Conservation (phyloP, 2,888 invertebrate species). For the Ditylenchus weischeri region DNA sequence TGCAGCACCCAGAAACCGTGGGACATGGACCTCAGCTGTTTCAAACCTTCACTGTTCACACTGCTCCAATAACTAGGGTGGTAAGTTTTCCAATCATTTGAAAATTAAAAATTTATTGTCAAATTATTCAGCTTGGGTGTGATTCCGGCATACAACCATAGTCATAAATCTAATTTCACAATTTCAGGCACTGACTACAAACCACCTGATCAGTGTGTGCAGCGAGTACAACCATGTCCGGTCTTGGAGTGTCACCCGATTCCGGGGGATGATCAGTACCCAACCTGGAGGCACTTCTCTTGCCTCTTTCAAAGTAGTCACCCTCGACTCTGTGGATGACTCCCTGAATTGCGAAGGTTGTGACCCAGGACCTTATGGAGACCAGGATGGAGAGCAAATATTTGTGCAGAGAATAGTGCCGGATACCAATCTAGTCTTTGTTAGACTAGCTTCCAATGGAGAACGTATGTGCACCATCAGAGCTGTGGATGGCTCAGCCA, state of each 20-base stretch:
- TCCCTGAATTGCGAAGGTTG: conserved; percentile 26
- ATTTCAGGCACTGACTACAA: conserved; percentile 74
- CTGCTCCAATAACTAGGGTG: conserved; percentile 50
- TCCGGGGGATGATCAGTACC: conserved; percentile 96
- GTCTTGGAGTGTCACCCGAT: conserved; percentile 92
- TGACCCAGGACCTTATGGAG: conserved; percentile 77
- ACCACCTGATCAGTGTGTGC: conserved; percentile 85
- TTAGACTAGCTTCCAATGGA: conserved; percentile 81
- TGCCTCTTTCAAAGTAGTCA: conserved; percentile 92
- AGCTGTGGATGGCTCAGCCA: conserved; percentile 86
- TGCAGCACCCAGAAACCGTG: conserved; percentile 97
- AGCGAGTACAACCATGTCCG: conserved; percentile 96
- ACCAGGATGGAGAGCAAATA: conserved; percentile 94
- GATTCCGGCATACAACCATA: too few species aligned
- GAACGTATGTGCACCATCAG: conserved; percentile 82
- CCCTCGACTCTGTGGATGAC: conserved; percentile 68
- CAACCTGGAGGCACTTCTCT: conserved; percentile 96
- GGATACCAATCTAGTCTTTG: conserved; percentile 89
- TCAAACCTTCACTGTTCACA: conserved; percentile 62
- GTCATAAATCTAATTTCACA: too few species aligned
- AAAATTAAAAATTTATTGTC: too few species aligned
- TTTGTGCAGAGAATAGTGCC: conserved; percentile 97
- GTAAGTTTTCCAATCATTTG: too few species aligned
- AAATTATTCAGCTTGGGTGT: too few species aligned
- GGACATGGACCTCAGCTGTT: conserved; percentile 93